Percentiles rank a stretch among this genome's conserved stretches.
Conservation (phyloP, 2,797 vertebrate genomes). For the Aphelocoma californica region DNA sequence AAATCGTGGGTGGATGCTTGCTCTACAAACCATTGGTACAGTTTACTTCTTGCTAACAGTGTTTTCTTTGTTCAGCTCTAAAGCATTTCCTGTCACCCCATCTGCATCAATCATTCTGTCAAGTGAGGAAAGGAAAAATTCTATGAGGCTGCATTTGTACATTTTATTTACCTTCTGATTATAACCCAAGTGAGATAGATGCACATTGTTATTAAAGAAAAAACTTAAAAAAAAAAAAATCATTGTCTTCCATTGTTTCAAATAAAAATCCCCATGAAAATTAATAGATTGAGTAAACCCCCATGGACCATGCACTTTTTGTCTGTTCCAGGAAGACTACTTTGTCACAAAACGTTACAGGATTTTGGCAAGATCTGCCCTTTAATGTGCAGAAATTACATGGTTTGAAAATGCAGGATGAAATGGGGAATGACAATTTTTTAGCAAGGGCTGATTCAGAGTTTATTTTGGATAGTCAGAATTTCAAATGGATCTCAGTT, state of each 20-base stretch:
- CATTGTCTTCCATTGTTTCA: background rate
- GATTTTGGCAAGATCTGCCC: background rate
- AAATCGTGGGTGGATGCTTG: background rate
- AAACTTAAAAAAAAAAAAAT: background rate
- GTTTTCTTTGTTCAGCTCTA: constrained; percentile 17
- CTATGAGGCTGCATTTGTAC: background rate
- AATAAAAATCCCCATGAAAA: background rate
- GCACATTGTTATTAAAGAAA: background rate
- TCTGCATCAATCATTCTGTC: constrained; percentile 20
- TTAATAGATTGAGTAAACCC: background rate
- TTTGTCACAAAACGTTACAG: background rate
- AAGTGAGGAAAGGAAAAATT: background rate
- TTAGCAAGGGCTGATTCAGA: background rate
- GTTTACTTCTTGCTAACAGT: constrained; percentile 28
- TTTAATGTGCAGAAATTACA: background rate
- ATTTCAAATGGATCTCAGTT: background rate
- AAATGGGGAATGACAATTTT: background rate
- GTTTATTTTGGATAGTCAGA: background rate
- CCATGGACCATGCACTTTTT: background rate
- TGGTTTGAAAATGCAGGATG: background rate
- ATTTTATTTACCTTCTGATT: background rate
- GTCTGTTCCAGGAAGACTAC: background rate
- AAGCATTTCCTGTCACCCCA: constrained; percentile 8
- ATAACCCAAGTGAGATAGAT: background rate
- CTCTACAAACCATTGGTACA: background rate